phyloP scores from a whole-genome alignment of 2,888 invertebrate species.

The Cephus spinipes region DNA sequence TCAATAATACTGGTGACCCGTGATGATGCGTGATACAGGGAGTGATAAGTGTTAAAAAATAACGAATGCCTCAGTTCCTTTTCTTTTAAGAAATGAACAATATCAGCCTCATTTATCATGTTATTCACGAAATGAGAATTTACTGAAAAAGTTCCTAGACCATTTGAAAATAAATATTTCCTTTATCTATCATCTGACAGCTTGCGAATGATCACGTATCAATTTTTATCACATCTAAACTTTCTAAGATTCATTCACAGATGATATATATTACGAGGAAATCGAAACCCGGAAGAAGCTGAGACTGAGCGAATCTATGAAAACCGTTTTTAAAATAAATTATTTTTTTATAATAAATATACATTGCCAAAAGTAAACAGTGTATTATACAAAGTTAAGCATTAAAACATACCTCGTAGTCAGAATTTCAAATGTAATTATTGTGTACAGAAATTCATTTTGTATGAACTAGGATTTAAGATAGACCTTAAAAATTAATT shows the following conservation, averaged over 20 bases:
- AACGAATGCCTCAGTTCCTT: background rate
- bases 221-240: background rate
- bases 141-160: background rate
- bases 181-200: background rate
- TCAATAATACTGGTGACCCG: background rate
- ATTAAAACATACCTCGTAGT: background rate
- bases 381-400: background rate
- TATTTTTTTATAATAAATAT: background rate
- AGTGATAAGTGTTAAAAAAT: background rate
- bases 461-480: background rate
- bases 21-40: background rate
- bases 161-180: background rate
- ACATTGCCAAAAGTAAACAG: background rate
- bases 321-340: conserved; percentile 7
- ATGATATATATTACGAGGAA: background rate
- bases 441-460: background rate
- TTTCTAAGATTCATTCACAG: background rate
- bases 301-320: conserved; percentile 12
- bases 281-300: background rate
- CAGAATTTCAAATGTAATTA: background rate
- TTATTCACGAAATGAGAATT: background rate
- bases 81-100: background rate
- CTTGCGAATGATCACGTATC: background rate
- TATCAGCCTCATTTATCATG: background rate
- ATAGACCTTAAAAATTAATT: background rate